Evolutionary conservation across 2,797 vertebrate genomes (phyloP).

Genomic region (Odontamblyopus lacepedii): DNA sequence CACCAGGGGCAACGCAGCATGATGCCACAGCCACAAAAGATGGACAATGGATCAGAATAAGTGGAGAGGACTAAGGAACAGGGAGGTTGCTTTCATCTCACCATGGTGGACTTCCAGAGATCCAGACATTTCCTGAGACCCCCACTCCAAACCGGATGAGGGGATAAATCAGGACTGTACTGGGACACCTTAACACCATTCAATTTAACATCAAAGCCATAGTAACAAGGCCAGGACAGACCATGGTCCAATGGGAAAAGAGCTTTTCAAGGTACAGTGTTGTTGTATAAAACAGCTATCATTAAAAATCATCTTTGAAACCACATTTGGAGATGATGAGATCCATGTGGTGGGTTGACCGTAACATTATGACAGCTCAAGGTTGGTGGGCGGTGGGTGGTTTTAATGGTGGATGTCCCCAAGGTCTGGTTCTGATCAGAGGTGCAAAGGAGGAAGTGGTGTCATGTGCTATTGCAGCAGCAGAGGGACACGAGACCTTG

Average conservation of each 20-base stretch:
- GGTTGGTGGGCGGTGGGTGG: not conserved
- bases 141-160: slow-evolving; percentile 33
- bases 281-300: not conserved
- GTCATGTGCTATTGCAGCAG: not conserved
- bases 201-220: slow-evolving; percentile 30
- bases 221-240: slow-evolving; percentile 18
- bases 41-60: not conserved
- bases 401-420: not conserved
- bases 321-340: slow-evolving; percentile 2
- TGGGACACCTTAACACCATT: slow-evolving; percentile 50
- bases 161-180: slow-evolving; percentile 58
- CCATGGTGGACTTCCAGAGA: slow-evolving; percentile 29
- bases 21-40: not conserved
- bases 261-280: not conserved
- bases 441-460: not conserved
- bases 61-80: slow-evolving; percentile 11
- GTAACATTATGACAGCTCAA: slow-evolving; percentile 9
- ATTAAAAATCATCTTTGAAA: slow-evolving; percentile 2
- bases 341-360: slow-evolving; percentile 3
- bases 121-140: slow-evolving; percentile 43
- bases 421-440: slow-evolving; percentile 5
- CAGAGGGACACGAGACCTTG: not conserved
- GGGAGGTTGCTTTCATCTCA: slow-evolving; percentile 41
- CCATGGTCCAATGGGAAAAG: slow-evolving; percentile 2
- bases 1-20: slow-evolving; percentile 34